These are phyloP conservation scores for Nebria ingens DNA, from an alignment of 1,140 invertebrate species.

Conservation along the genomic window DNA sequence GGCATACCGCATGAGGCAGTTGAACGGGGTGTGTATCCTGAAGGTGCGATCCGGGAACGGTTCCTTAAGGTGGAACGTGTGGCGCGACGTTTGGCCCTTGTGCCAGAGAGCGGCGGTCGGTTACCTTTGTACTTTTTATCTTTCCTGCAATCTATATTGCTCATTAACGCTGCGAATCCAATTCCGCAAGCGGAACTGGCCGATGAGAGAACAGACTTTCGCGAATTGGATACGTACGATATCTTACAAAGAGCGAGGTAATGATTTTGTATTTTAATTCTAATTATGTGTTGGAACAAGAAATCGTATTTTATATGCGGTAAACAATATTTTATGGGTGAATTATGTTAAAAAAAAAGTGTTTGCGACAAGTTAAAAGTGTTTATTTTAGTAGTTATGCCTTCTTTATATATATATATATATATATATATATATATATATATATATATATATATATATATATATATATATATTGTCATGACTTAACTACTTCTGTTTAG, in stretches of 20 bases:
- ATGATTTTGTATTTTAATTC: constrained; percentile 17
- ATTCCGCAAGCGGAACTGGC: constrained; percentile 58
- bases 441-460: too few relatives aligned
- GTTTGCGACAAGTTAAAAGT: too few relatives aligned
- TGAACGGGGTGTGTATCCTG: constrained; percentile 73
- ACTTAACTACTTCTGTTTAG: too few relatives aligned
- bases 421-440: too few relatives aligned
- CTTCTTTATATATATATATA: too few relatives aligned
- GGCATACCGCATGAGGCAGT: constrained; percentile 66
- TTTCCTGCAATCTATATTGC: constrained; percentile 68
- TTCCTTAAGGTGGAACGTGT: constrained; percentile 69
- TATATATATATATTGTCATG: too few relatives aligned
- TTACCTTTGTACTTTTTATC: constrained; percentile 77
- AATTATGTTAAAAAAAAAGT: too few relatives aligned
- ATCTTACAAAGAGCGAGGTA: constrained; percentile 78
- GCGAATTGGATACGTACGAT: constrained; percentile 70
- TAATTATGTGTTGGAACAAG: neutral
- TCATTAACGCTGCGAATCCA: constrained; percentile 51
- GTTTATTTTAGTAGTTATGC: too few relatives aligned
- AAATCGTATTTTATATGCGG: too few relatives aligned
- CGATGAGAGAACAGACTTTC: constrained; percentile 57
- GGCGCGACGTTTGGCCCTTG: constrained; percentile 64
- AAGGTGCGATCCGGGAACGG: constrained; percentile 70
- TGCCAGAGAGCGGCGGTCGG: constrained; percentile 71
- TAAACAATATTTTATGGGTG: constrained; percentile 8